Evolutionary conservation across 2,888 invertebrate genomes (phyloP).

Genomic region (Lochmaea crataegi): DNA sequence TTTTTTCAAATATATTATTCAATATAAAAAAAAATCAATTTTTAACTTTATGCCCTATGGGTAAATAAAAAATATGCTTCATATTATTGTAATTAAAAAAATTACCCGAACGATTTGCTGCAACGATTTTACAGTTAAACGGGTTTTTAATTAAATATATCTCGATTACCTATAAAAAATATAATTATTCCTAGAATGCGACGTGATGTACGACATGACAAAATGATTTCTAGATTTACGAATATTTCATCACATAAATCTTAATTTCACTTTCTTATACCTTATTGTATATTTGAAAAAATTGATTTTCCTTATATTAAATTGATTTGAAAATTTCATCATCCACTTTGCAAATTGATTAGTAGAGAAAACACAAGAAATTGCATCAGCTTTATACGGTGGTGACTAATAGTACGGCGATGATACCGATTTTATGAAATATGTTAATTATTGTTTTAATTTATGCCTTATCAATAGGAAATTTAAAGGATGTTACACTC

Average conservation of each 20-base stretch:
- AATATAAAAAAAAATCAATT: no score
- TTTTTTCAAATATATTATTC: no score
- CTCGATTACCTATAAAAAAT: no score
- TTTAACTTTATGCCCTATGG: no score
- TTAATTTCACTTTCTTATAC: neutral
- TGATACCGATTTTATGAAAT: neutral
- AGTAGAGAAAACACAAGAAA: neutral
- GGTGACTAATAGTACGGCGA: neutral
- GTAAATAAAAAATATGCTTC: no score
- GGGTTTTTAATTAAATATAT: no score
- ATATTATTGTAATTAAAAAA: no score
- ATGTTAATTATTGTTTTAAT: neutral
- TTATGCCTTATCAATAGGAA: neutral
- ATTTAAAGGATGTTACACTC: neutral
- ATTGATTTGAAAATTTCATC: neutral
- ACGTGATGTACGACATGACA: neutral
- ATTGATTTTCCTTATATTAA: no score
- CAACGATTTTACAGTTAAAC: no score
- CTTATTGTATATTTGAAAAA: neutral
- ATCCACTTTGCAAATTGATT: neutral
- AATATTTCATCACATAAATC: neutral
- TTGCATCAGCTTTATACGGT: slow-evolving; percentile 1
- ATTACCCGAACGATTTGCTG: no score
- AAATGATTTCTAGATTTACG: neutral
- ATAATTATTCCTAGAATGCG: no score